These are phyloP conservation scores for Haliaeetus vocifer DNA, from an alignment of 2,797 vertebrate genomes.

Conservation along the genomic window DNA sequence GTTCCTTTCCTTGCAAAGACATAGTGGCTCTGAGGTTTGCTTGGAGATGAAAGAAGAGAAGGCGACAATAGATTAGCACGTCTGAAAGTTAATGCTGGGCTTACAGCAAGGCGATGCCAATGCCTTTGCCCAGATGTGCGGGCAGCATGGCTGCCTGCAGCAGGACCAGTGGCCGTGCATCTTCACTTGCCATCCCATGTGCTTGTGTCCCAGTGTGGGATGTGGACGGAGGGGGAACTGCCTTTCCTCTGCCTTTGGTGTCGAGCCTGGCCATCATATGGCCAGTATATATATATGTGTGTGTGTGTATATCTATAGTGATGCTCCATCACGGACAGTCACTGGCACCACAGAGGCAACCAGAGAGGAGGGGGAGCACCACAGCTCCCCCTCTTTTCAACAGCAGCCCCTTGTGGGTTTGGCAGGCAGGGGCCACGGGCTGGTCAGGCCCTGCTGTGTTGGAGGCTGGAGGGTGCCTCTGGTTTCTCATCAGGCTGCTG, in stretches of 20 bases:
- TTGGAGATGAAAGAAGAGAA: conserved; percentile 1
- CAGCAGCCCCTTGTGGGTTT: not conserved
- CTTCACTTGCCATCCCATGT: rapidly evolving
- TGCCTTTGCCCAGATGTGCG: rapidly evolving
- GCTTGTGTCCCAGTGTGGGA: rapidly evolving
- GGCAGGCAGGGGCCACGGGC: too few relatives aligned
- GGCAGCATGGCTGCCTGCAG: not conserved
- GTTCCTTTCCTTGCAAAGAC: not conserved
- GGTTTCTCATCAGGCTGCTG: not conserved
- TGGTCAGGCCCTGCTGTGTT: not conserved
- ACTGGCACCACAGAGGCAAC: rapidly evolving
- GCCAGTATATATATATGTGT: too few relatives aligned
- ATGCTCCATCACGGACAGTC: rapidly evolving
- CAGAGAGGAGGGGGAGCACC: not conserved
- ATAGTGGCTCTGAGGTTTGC: not conserved
- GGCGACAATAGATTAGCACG: not conserved
- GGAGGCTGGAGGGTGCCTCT: too few relatives aligned
- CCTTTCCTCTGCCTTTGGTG: not conserved
- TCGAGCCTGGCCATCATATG: rapidly evolving
- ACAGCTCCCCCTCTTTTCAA: not conserved
- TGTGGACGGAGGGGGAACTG: not conserved
- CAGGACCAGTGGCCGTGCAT: not conserved
- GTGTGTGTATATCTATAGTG: rapidly evolving
- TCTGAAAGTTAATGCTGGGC: not conserved
- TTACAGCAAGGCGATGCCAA: not conserved